These are phyloP conservation scores for Mionectes macconnelli DNA, from an alignment of 2,113 vertebrate species.

Conservation along the genomic window DNA sequence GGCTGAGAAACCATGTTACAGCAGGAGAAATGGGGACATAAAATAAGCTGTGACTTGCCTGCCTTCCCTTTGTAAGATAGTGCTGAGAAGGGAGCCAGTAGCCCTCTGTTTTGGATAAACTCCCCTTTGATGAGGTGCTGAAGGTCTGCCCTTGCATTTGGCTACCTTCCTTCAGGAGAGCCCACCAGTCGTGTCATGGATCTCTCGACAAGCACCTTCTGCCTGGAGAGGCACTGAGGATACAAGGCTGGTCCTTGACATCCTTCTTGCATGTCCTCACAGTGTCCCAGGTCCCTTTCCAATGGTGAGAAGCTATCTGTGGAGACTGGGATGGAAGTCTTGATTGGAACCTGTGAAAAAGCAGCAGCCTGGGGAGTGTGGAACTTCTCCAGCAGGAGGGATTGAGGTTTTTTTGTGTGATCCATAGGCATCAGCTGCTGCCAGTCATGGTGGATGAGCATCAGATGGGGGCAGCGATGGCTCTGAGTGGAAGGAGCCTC, in stretches of 20 bases:
- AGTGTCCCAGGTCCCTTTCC: not conserved
- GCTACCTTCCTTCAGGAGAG: not conserved
- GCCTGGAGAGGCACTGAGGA: not conserved
- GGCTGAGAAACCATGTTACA: not conserved
- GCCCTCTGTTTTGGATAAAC: not conserved
- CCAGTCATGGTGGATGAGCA: not conserved
- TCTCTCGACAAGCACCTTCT: not conserved
- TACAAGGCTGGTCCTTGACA: not conserved
- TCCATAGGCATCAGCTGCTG: constrained; percentile 44
- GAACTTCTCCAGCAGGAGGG: not conserved
- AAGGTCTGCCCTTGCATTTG: not conserved
- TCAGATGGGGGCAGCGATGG: not conserved
- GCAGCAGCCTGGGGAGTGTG: not conserved
- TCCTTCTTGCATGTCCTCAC: not conserved
- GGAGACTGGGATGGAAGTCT: not conserved
- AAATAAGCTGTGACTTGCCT: not conserved
- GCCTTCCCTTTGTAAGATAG: not conserved
- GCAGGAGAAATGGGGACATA: not conserved
- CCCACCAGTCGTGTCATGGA: rapidly evolving
- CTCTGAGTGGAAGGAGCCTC: not conserved
- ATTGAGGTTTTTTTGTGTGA: not conserved
- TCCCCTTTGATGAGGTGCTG: not conserved
- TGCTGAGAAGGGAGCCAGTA: not conserved
- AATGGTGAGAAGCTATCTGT: not conserved
- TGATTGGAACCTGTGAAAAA: not conserved